These are phyloP conservation scores for Saimiri boliviensis DNA, from an alignment of 2,113 vertebrate species.

Conservation along the genomic window DNA sequence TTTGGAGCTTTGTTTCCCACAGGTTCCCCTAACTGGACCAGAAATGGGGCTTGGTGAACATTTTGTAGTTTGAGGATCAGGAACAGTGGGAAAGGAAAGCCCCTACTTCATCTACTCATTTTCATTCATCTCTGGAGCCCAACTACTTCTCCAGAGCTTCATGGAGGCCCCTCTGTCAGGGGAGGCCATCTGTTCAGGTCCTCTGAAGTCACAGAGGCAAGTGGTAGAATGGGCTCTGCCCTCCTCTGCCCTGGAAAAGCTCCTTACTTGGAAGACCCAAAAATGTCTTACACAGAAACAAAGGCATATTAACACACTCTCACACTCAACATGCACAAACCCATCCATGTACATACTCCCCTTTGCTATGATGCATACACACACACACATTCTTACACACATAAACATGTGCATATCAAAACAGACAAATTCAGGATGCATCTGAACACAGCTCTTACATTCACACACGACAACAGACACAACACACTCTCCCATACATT, in stretches of 20 bases:
- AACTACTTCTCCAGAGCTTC: neutral
- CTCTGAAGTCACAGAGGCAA: neutral
- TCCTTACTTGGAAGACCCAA: neutral
- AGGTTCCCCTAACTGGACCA: neutral
- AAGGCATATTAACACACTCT: neutral
- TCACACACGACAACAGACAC: neutral
- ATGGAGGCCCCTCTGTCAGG: neutral
- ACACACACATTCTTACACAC: neutral
- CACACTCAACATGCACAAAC: neutral
- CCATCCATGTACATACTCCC: neutral
- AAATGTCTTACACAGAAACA: neutral
- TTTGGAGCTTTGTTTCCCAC: neutral
- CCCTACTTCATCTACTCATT: neutral
- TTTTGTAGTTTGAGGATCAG: neutral
- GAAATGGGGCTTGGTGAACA: neutral
- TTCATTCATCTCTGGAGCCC: neutral
- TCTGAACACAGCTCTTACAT: neutral
- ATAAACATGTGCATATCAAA: neutral
- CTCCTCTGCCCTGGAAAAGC: neutral
- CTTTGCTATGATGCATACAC: neutral
- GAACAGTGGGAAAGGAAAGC: neutral
- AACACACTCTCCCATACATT: accelerated
- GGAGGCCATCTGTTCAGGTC: neutral
- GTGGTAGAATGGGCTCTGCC: neutral
- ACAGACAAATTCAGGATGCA: neutral